Percentiles rank a stretch among this genome's conserved stretches.
Conservation (phyloP, 1,140 invertebrate genomes). For the Leptopilina boulardi region DNA sequence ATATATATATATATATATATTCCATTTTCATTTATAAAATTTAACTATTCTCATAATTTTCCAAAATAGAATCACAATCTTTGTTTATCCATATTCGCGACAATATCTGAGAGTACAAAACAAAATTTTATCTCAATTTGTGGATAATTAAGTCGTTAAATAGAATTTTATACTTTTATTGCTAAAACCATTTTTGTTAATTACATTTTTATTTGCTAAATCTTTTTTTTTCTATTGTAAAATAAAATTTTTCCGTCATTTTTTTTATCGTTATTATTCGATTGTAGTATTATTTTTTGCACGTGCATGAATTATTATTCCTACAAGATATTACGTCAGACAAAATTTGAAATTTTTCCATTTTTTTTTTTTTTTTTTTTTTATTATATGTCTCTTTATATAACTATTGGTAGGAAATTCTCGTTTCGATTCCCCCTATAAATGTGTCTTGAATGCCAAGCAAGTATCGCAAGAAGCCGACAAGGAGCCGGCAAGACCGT, state of each 20-base stretch:
- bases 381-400: not conserved
- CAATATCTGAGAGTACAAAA: not conserved
- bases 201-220: conserved; percentile 9
- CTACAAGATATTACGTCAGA: not conserved
- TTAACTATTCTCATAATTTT: not conserved
- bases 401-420: conserved; percentile 21
- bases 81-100: conserved; percentile 5
- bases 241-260: too few relatives aligned
- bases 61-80: not conserved
- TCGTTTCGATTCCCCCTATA: conserved; percentile 21
- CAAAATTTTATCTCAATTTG: not conserved
- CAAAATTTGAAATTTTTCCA: not conserved
- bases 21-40: not conserved
- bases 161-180: not conserved
- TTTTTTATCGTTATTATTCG: not conserved
- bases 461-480: conserved; percentile 47
- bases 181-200: not conserved
- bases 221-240: too few relatives aligned
- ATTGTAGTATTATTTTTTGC: not conserved
- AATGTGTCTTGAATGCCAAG: conserved; percentile 43
- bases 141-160: conserved; percentile 19
- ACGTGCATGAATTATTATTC: not conserved
- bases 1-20: not conserved
- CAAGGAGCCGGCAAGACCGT: conserved; percentile 48
- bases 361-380: not conserved